Evolutionary conservation across 2,888 invertebrate species (phyloP), one percentile per base, ranked within the genome.

Genomic region (Tipula unca): DNA sequence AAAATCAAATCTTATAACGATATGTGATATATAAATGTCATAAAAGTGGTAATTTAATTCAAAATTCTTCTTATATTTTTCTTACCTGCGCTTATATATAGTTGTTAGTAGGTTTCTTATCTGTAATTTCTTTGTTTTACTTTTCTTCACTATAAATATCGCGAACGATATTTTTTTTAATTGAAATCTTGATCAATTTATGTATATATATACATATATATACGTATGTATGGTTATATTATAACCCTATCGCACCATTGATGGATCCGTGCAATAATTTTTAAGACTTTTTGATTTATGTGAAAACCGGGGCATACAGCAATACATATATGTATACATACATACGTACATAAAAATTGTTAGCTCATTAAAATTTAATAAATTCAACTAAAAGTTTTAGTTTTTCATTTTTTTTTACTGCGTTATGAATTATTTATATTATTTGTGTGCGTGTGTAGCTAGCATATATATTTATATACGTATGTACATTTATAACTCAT

Each of bases 281-380:
- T 69, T 69, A 8, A 25, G 69, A 17, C 48, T 32, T 17, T 4
- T 54, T n/a, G 8, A 17, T 4, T 17, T 17, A 5, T 48, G n/a
- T 48, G 17, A 48, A 48, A 48, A 13, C 0, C n/a, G n/a, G 42
- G 42, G 42, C 10, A 48, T 48, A 4, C 3, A n/a, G n/a, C n/a
- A n/a, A n/a, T n/a, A n/a, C n/a, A n/a, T n/a, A n/a, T n/a, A n/a
- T n/a, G n/a, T n/a, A n/a, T n/a, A n/a, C n/a, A n/a, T n/a, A n/a
- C n/a, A n/a, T n/a, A n/a, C n/a, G n/a, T 48, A 69, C 69, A 69
- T 25, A 8, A 48, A 20, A 69, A 69, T 10, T 25, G 69, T 69
- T 69, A 69, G 69, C 69, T 69, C 69, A 69, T 69, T 69, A 69
- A 69, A 69, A 69, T 69, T 69, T 69, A 69, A 69, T 69, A 10